A percentile compares a stretch with the other conserved stretches of the same genome.
Evolutionary conservation across 2,113 vertebrate genomes (phyloP).

Genomic region (Channa maculata): DNA sequence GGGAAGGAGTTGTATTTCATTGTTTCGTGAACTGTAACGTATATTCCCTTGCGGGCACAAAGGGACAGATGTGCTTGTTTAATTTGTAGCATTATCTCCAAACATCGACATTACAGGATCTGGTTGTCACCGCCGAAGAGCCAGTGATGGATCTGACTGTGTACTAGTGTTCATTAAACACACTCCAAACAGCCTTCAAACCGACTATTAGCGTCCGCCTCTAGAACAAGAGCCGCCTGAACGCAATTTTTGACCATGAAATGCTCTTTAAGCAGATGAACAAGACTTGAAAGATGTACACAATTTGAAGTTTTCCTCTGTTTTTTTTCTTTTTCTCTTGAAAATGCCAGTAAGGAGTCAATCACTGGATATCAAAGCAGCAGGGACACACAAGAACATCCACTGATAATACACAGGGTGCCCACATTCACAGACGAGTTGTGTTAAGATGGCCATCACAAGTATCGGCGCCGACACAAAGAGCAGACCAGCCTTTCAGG

Average conservation of each 20-base stretch:
- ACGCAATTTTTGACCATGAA: constrained; percentile 74
- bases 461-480: constrained; percentile 37
- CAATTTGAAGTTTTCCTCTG: constrained; percentile 61
- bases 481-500: constrained; percentile 49
- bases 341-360: constrained; percentile 74
- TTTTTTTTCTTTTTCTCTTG: constrained; percentile 26
- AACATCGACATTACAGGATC: constrained; percentile 78
- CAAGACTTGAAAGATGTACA: constrained; percentile 69
- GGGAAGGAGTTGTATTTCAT: constrained; percentile 57
- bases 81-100: constrained; percentile 80
- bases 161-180: constrained; percentile 79
- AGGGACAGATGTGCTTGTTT: constrained; percentile 76
- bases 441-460: constrained; percentile 41
- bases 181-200: constrained; percentile 79
- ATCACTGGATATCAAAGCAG: constrained; percentile 75
- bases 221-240: constrained; percentile 65
- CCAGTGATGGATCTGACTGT: constrained; percentile 78
- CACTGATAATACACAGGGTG: constrained; percentile 41
- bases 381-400: constrained; percentile 40
- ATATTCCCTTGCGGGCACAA: constrained; percentile 75
- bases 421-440: constrained; percentile 23
- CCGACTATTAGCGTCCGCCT: constrained; percentile 71
- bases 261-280: constrained; percentile 73
- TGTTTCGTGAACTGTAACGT: constrained; percentile 56
- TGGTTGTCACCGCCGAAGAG: constrained; percentile 73